phyloP scores from a whole-genome alignment of 2,888 invertebrate genomes.

The Xestia rhomboidea region DNA sequence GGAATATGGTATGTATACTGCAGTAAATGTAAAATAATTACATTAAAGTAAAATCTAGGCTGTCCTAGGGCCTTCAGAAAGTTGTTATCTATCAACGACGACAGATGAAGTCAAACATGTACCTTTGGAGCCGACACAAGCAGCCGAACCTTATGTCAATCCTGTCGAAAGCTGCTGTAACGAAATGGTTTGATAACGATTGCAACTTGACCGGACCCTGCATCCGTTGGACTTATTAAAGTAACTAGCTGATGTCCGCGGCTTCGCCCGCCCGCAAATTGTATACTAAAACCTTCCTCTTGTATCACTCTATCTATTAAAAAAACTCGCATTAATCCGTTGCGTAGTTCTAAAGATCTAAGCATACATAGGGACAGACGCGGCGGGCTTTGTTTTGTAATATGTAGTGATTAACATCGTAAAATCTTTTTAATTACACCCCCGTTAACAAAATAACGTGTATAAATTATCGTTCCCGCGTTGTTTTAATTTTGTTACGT shows the following conservation, averaged over 20 bases:
- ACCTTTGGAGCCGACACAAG: not conserved
- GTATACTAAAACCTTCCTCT: too few species aligned
- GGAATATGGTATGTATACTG: not conserved
- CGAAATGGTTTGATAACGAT: not conserved
- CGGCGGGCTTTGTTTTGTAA: too few species aligned
- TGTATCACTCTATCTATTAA: too few species aligned
- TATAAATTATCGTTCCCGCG: not conserved
- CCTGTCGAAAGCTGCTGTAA: not conserved
- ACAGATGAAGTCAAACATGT: not conserved
- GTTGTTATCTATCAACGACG: not conserved
- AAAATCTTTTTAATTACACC: not conserved
- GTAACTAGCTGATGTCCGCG: too few species aligned
- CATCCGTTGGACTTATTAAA: not conserved
- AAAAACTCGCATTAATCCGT: too few species aligned
- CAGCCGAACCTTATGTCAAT: not conserved
- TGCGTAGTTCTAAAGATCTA: too few species aligned
- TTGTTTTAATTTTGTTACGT: conserved; percentile 39
- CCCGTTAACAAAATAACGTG: not conserved
- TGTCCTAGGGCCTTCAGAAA: not conserved
- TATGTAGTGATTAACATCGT: too few species aligned
- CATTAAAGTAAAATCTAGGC: not conserved
- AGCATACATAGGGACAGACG: too few species aligned
- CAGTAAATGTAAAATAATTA: not conserved
- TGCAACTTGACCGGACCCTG: not conserved
- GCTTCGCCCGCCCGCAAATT: too few species aligned